These are phyloP conservation scores for Ambastaia sidthimunki DNA, from an alignment of 2,797 vertebrate genomes.

Conservation along the genomic window DNA sequence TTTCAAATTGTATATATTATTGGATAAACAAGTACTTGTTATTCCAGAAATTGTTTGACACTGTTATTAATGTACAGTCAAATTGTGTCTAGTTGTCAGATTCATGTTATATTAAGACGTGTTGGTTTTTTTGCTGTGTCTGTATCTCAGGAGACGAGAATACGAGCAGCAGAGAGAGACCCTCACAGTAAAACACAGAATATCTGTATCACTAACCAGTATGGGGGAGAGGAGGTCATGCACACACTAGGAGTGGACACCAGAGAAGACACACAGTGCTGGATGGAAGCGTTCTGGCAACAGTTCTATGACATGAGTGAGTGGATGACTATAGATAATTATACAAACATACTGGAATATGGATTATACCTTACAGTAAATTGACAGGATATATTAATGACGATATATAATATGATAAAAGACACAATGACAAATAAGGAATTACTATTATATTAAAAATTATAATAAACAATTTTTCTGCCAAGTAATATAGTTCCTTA, in stretches of 20 bases:
- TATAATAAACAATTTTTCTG: neutral
- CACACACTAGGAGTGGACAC: conserved; percentile 84
- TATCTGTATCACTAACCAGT: conserved; percentile 88
- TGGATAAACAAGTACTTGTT: too few species aligned
- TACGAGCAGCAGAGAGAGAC: conserved; percentile 86
- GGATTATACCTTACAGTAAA: neutral
- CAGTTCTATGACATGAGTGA: conserved; percentile 96
- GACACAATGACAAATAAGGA: too few species aligned
- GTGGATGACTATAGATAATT: conserved; percentile 51
- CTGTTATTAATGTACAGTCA: neutral
- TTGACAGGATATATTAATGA: neutral
- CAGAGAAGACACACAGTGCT: conserved; percentile 84
- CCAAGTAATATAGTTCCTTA: neutral
- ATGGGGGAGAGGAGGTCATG: conserved; percentile 87
- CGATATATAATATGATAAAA: too few species aligned
- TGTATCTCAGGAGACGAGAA: conserved; percentile 85
- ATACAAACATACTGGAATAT: neutral
- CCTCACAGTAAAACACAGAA: conserved; percentile 80
- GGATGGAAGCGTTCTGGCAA: conserved; percentile 96
- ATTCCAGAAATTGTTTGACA: too few species aligned
- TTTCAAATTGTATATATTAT: too few species aligned
- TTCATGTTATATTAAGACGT: too few species aligned
- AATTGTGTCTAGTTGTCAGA: neutral
- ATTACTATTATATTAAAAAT: neutral
- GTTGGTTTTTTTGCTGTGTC: neutral